Evolutionary conservation across 2,797 vertebrate species (phyloP), one percentile per base, ranked within the genome.

Genomic region (Babyrousa celebensis): DNA sequence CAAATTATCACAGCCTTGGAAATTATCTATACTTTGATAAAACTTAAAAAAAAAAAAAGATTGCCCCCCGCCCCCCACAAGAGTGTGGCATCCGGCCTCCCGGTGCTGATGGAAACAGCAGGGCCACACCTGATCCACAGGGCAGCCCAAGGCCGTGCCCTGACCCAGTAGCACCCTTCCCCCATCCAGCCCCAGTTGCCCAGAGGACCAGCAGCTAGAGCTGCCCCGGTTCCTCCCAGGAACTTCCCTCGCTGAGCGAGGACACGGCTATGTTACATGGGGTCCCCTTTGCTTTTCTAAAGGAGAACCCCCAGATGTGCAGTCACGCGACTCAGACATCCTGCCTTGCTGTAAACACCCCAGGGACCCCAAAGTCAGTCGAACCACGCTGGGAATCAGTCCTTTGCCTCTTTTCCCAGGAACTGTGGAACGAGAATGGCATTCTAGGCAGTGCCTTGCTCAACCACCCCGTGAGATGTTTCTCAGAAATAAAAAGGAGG

Each of bases 81-180:
- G 17, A 63, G 2, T 32, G 9, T 8, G 14, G 68, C 56, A 16
- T 15, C 0, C 1, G 14, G 18, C 12, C 21, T 56, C 14, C n/a
- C 1, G 1, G 9, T 0, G 1, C 65, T 8, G 25, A 21, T 6
- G 75, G n/a, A 2, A 20, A 23, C 4, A 14, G 36, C 21, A 10
- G 52, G 70, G 15, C 11, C 10, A 0, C 15, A 10, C 6, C n/a
- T 2, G 3, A 3, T 7, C 23, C 54, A 10, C 12, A 1, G 5
- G 8, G 15, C 23, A 6, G 36, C 72, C 4, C 15, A 12, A 15
- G 21, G 10, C n/a, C 21, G n/a, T n/a, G 3, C 5, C 15, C 16
- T 0, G 0, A 36, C 36, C 0, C 1, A 43, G 27, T 12, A 36
- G 9, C 32, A 3, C 2, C 25, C 3, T 0, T 1, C 3, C 67